A percentile compares a stretch with the other conserved stretches of the same genome.
These are phyloP conservation scores for Parus major DNA, from an alignment of 2,113 vertebrate genomes.

Conservation along the genomic window DNA sequence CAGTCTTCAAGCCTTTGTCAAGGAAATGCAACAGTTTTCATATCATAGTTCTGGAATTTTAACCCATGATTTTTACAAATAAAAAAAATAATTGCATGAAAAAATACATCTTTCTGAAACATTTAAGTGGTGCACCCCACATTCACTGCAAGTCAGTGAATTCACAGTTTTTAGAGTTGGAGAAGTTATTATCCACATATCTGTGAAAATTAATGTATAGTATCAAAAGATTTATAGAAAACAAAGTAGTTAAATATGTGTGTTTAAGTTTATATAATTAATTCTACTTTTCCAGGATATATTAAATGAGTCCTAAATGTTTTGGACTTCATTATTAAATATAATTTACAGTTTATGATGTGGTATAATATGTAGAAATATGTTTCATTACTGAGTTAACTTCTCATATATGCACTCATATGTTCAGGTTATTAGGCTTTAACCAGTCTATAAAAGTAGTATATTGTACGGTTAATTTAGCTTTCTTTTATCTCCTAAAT, in stretches of 20 bases:
- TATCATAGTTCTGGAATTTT: not conserved
- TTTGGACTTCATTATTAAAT: not conserved
- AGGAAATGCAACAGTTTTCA: not conserved
- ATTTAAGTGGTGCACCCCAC: not conserved
- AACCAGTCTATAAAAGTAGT: not conserved
- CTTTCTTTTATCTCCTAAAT: not conserved
- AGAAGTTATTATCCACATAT: not conserved
- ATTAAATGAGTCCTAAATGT: not conserved
- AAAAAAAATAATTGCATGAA: not conserved
- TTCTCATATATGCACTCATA: not conserved
- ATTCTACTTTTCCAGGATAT: not conserved
- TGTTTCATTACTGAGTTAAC: not conserved
- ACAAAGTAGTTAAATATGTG: not conserved
- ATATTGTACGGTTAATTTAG: not conserved
- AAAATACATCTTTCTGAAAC: not conserved
- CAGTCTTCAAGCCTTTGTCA: not conserved
- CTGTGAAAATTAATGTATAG: not conserved
- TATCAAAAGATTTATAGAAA: not conserved
- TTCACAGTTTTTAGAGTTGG: not conserved
- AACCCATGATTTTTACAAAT: not conserved
- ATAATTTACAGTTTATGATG: not conserved
- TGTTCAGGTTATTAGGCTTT: not conserved
- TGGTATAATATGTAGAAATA: not conserved
- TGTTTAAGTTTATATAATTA: not conserved
- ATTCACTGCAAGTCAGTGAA: not conserved